Evolutionary conservation across 2,113 vertebrate genomes (phyloP).

Genomic region (Chunga burmeisteri): DNA sequence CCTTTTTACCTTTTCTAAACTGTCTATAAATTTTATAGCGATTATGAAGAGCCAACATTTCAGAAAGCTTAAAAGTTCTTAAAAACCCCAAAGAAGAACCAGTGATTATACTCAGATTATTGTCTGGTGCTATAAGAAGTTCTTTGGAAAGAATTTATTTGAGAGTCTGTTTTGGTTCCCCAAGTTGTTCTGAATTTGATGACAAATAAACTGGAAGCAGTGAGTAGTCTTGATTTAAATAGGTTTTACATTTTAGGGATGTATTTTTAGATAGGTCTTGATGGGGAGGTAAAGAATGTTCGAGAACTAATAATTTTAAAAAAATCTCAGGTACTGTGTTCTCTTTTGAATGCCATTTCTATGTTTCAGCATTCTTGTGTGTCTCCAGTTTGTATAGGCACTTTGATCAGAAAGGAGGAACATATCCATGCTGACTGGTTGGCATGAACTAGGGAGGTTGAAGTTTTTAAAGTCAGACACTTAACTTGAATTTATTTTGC

Average conservation of each 20-base stretch:
- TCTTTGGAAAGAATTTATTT: neutral
- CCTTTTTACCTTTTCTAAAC: neutral
- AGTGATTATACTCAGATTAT: neutral
- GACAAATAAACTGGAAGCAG: neutral
- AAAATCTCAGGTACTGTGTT: neutral
- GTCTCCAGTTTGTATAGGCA: neutral
- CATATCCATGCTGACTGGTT: neutral
- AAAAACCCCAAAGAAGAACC: fast-evolving
- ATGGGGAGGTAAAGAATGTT: neutral
- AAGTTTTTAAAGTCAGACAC: neutral
- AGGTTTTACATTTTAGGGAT: neutral
- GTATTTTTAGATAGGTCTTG: neutral
- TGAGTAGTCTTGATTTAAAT: neutral
- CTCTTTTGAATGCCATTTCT: neutral
- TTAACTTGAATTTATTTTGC: conserved; percentile 6
- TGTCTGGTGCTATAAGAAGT: neutral
- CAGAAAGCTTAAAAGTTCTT: neutral
- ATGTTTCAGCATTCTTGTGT: neutral
- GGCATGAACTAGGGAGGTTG: neutral
- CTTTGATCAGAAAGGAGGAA: neutral
- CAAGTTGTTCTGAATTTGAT: neutral
- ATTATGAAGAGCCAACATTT: neutral
- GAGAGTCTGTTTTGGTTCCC: neutral
- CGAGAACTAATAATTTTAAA: neutral
- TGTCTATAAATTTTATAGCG: neutral